phyloP scores from a whole-genome alignment of 2,888 invertebrate genomes.

The Lomographa bimaculata region DNA sequence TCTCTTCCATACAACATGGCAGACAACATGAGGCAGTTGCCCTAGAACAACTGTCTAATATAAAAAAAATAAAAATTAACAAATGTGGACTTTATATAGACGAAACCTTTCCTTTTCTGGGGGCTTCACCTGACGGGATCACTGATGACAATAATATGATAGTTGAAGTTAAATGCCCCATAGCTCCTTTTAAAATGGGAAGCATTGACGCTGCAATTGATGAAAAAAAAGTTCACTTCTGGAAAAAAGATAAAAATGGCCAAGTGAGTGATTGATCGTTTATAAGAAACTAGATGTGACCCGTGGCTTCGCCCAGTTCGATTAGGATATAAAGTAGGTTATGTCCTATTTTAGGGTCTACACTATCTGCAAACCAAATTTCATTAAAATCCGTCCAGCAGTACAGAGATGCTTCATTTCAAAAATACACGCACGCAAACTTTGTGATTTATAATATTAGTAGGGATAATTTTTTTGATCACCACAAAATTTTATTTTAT shows the following conservation, averaged over 20 bases:
- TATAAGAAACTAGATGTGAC: background rate
- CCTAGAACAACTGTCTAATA: constrained; percentile 1
- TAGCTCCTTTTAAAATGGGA: constrained; percentile 3
- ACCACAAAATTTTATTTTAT: too few species aligned
- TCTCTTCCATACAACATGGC: constrained; percentile 10
- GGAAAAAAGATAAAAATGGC: constrained; percentile 7
- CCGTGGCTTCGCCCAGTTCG: background rate
- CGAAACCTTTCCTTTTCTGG: constrained; percentile 16
- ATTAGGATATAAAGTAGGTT: background rate
- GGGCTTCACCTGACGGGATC: constrained; percentile 25
- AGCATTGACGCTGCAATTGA: constrained; percentile 16
- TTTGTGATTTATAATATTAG: too few species aligned
- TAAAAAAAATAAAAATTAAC: constrained; percentile 1
- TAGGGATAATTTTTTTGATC: too few species aligned
- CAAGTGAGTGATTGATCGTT: background rate
- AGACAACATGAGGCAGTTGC: constrained; percentile 9
- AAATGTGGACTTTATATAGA: constrained; percentile 17
- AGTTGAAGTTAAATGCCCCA: constrained; percentile 29
- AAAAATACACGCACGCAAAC: too few species aligned
- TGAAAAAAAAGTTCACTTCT: constrained; percentile 14
- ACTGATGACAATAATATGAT: constrained; percentile 9
- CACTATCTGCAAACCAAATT: too few species aligned
- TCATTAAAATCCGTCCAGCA: too few species aligned
- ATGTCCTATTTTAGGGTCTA: too few species aligned
- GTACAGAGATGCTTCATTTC: too few species aligned